Evolutionary conservation across 2,113 vertebrate genomes (phyloP), one percentile per base, ranked within the genome.

Genomic region (Pituophis catenifer): DNA sequence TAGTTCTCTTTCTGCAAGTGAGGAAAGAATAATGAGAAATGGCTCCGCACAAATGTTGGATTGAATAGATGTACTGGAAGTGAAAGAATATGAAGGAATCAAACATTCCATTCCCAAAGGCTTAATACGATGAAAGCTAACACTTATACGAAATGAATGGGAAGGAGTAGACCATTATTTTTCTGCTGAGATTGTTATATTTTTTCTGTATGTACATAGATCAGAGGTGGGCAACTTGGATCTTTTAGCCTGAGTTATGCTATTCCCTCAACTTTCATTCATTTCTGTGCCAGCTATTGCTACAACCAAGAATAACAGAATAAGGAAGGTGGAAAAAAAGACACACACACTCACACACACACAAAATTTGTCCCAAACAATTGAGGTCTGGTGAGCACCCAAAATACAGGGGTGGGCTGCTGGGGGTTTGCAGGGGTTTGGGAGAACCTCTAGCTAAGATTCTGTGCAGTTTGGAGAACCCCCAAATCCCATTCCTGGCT

Each of bases 1-100:
- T 98, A 98, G 90, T 98, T 98, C 3, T 98, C 65, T 53, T 95
- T 97, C 99, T 99, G 96, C 33, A 94, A 93, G 19, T 7, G 13
- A 7, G 59, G 48, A n/a, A 29, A 89, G 9, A 29, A 53, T 5
- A 26, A 44, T 75, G 52, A 75, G 59, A 38, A 38, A 55, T 65
- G 48, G 48, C 48, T 53, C 58, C 24, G 8, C 58, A 54, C 8
- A 48, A 17, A 38, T 26, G 50, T 10, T 19, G 29, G 21, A 23
- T 19, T 44, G 33, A 24, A 3, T 15, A 54, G 59, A 21, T 89
- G 8, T 3, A n/a, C 33, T n/a, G 7, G 48, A 15, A n/a, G 85
- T 2, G 33, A 38, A 88, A 44, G 23, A 58, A 54, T 38, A 8
- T 13, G 13, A 48, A 53, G 13, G 57, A 53, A 8, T 70, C 86